Base-by-base conservation (phyloP, 2,113 vertebrate species). In the rabbit (Oryctolagus cuniculus) region DNA sequence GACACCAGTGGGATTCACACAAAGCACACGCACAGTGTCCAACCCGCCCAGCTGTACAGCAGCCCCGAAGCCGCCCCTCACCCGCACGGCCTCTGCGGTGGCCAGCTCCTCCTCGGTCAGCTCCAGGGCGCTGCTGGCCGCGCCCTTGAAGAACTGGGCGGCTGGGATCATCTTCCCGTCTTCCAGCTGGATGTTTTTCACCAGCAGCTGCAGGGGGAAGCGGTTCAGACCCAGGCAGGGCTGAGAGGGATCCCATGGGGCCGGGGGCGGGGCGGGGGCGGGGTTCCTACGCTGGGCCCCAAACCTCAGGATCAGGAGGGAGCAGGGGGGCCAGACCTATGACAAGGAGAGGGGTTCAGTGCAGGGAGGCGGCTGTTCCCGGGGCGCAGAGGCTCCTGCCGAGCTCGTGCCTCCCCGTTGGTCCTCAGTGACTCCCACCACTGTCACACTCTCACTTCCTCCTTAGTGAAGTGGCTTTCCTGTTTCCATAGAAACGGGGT, bases 151-250 rank as follows among this genome's bases (percentile, higher is more conserved):
- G 97, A 99, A 99, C 89, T 98, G 98, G 0, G 98, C 98, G 10
- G 99, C 99, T 4, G 98, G 95, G 38, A 99, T 98, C 99, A 99
- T 99, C 98, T 98, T 99, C 51, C 99, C 99, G 53, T 99, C 98
- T 82, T 99, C 99, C 97, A 99, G 98, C 97, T 99, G 98, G n/a
- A 99, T 97, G 80, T 98, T 99, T 96, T 98, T 99, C 86, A 99
- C 99, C 93, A 99, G 36, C 87, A 99, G 74, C 99, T 99, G 96
- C 21, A 31, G 34, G 27, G 55, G 69, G 31, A 77, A 8, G 44
- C 44, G 6, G 44, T 44, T 27, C 19, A 44, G 13, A 24, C 49
- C 53, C 6, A n/a, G 7, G 31, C 17, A 7, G 70, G 25, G 22
- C 1, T 21, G 51, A 53, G 27, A 51, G 22, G 1, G 10, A 6